phyloP scores from a whole-genome alignment of 2,888 invertebrate species.

The Meteorus cinctellus region DNA sequence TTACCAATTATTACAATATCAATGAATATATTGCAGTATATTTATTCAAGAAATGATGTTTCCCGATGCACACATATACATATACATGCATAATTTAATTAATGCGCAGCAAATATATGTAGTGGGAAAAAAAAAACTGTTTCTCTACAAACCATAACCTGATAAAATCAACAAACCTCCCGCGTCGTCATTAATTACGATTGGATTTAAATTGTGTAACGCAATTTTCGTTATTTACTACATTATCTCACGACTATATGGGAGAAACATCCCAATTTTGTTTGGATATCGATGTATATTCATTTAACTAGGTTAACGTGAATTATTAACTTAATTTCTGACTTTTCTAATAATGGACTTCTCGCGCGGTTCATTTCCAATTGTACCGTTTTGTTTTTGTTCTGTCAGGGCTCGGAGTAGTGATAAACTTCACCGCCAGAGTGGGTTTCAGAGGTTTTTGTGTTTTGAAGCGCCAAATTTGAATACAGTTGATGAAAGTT shows the following conservation, averaged over 20 bases:
- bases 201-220: not conserved
- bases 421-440: not conserved
- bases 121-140: constrained; percentile 38
- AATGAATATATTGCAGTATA: too few species aligned
- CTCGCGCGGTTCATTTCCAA: constrained; percentile 1
- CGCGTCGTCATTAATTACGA: constrained; percentile 2
- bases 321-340: constrained; percentile 46
- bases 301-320: constrained; percentile 37
- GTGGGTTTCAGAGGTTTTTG: too few species aligned
- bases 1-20: too few species aligned
- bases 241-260: not conserved
- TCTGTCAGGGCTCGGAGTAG: not conserved
- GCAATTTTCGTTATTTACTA: not conserved
- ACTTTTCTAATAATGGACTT: constrained; percentile 47
- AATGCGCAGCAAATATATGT: constrained; percentile 45
- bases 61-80: too few species aligned
- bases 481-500: too few species aligned
- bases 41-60: too few species aligned
- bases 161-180: constrained; percentile 52
- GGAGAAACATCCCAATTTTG: not conserved
- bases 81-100: constrained; percentile 37
- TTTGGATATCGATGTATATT: constrained; percentile 4
- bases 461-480: too few species aligned
- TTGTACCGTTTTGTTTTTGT: not conserved
- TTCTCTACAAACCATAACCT: constrained; percentile 57